Conservation (phyloP, 2,797 vertebrate species). For the Prunella strophiata region DNA sequence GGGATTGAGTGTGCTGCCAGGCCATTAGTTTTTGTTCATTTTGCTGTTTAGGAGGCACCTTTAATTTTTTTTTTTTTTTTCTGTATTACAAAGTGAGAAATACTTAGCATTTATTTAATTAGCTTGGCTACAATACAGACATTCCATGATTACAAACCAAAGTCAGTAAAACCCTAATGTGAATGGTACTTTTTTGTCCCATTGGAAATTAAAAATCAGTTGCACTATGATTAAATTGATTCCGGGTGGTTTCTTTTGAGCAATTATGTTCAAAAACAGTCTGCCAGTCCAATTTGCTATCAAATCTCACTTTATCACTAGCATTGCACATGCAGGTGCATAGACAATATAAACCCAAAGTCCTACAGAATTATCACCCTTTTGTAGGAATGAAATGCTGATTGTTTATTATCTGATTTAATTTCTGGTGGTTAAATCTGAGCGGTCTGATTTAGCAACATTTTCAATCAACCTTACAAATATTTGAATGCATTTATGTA, state of each 20-base stretch:
- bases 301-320: constrained; percentile 65
- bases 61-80: not conserved
- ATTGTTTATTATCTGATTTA: constrained; percentile 70
- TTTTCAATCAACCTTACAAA: constrained; percentile 56
- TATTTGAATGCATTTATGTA: constrained; percentile 22
- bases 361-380: constrained; percentile 48
- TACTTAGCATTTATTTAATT: constrained; percentile 62
- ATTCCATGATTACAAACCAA: constrained; percentile 50
- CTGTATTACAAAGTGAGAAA: constrained; percentile 36
- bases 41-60: constrained; percentile 55
- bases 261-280: constrained; percentile 75
- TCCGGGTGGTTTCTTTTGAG: constrained; percentile 72
- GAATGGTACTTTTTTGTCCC: constrained; percentile 60
- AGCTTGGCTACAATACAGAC: constrained; percentile 48
- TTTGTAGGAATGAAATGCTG: constrained; percentile 47
- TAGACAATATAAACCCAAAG: constrained; percentile 17
- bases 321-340: constrained; percentile 50
- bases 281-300: constrained; percentile 74
- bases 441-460: constrained; percentile 42
- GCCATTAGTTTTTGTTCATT: constrained; percentile 40
- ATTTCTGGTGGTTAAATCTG: constrained; percentile 54
- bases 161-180: constrained; percentile 31
- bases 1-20: not conserved
- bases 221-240: constrained; percentile 75
- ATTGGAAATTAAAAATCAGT: constrained; percentile 72